Evolutionary conservation across 1,140 invertebrate genomes (phyloP), one percentile per base, ranked within the genome.

Genomic region (Zaprionus davidi): DNA sequence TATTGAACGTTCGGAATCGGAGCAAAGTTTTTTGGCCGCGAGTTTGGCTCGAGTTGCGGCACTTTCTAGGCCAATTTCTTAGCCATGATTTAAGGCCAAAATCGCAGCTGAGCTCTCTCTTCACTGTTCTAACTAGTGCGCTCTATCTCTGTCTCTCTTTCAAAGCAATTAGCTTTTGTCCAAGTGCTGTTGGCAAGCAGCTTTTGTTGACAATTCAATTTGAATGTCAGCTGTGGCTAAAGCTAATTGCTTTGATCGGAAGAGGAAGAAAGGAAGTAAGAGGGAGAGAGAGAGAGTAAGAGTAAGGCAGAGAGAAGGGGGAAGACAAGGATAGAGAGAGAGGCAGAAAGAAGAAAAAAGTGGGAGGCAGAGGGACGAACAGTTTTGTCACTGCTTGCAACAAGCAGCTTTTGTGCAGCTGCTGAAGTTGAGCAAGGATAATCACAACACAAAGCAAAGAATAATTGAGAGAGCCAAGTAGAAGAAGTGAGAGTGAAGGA

Each of bases 1-100:
- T 84, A 87, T 87, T 76, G 81, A 88, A 90, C 76, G 74, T 71
- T 71, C 53, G 79, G 62, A 51, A 34, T 34, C 36, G 36, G 17
- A 53, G 53, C 60, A 59, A 68, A 74, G 15, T 49, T 76, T 71
- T 69, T 59, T 17, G 31, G 31, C 31, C 31, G 31, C 31, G 31
- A 11, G 31, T 38, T 57, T 28, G 41, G n/a, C 24, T 56, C 55
- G 62, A 72, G 60, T 63, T 63, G 58, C 20, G 70, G 63, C 70
- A 73, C 75, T 77, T 77, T 77, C 75, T 68, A 63, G 46, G 69
- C 49, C 73, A 71, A 58, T 70, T 64, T 64, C 67, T 55, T 71
- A n/a, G 71, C 68, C 49, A 66, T 66, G 74, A 76, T 66, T 76
- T 76, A 76, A 60, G 62, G 56, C 74, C 69, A 72, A 36, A 38